Percentiles rank a stretch among this genome's conserved stretches.
Conservation (phyloP, 1,140 invertebrate genomes). For the Cyphomyrmex costatus region DNA sequence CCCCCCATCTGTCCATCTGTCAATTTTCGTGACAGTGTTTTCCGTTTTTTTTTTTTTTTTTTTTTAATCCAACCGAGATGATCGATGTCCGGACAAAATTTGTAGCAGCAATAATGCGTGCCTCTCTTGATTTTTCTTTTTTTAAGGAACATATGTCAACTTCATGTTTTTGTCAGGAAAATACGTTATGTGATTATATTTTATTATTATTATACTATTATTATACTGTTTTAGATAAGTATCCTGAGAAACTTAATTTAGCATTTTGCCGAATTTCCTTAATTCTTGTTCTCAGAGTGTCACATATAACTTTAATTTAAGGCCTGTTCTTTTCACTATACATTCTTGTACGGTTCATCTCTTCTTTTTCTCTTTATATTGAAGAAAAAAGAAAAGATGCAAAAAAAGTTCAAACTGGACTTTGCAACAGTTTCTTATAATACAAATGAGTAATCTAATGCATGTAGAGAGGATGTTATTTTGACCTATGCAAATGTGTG, state of each 20-base stretch:
- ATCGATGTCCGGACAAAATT: neutral
- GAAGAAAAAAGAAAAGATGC: no score
- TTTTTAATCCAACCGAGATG: neutral
- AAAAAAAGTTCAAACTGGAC: neutral
- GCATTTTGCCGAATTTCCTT: neutral
- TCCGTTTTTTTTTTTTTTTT: neutral
- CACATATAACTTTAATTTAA: neutral
- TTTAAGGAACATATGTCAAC: conserved; percentile 64
- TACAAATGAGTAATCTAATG: conserved; percentile 24
- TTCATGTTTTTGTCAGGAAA: neutral
- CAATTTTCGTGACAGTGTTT: conserved; percentile 79
- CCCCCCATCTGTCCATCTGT: conserved; percentile 85
- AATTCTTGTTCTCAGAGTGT: neutral
- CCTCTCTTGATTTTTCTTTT: neutral
- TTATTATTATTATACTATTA: no score
- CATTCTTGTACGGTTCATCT: no score
- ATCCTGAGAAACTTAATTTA: no score
- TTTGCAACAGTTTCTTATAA: neutral
- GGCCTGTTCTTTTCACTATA: no score
- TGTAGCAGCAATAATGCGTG: neutral
- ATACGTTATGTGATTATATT: neutral
- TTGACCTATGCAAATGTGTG: neutral
- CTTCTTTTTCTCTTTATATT: no score
- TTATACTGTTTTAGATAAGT: neutral
- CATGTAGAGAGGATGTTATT: conserved; percentile 46